Base-by-base conservation (phyloP, 2,888 invertebrate species). In the Petrophora chlorosata region DNA sequence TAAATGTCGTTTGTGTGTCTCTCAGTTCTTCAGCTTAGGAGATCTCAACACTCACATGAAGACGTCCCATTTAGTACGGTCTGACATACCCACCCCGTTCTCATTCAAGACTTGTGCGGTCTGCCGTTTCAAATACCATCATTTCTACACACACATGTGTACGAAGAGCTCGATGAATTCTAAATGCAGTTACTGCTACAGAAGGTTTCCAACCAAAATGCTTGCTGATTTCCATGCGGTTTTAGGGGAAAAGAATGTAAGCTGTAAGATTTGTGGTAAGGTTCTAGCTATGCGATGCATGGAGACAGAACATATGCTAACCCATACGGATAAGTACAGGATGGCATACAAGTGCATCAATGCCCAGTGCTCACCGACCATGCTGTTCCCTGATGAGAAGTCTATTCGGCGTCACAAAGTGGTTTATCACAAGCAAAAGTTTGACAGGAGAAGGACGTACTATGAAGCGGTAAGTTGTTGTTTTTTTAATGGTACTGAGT, bases 231-330 rank as follows among this genome's bases (percentile, higher is more conserved):
- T 56, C 0, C 83, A 83, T 40, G 7, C 46, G 7, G 2, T 2
- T 0, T 10, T 14, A 0, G 28, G 45, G 0, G 14, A 34, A 0
- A 9, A 10, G 0, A 2, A 45, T 0, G 34, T 22, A 0, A 5
- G 15, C 0, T 84, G 85, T 39, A 36, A 33, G 0, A 3, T 78
- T 0, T 84, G 84, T 8, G 0, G 5, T 0, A 2, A 4, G 0
- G 0, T 2, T 0, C 8, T 83, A 0, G 0, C 0, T 0, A 53
- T 36, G 0, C 25, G 42, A 1, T 85, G 84, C 32, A 61, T 61
- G 56, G 65, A 70, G 1, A 41, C 53, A 0, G 50, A 65, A 0
- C 84, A 84, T 54, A 46, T 80, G 30, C 2, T 73, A 5, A 10
- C 8, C 0, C 84, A 84, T 22, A 67, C 70, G 0, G 29, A 64